Percentiles rank a stretch among this genome's conserved stretches.
Conservation (phyloP, 2,888 invertebrate genomes). For the Nomada flava region DNA sequence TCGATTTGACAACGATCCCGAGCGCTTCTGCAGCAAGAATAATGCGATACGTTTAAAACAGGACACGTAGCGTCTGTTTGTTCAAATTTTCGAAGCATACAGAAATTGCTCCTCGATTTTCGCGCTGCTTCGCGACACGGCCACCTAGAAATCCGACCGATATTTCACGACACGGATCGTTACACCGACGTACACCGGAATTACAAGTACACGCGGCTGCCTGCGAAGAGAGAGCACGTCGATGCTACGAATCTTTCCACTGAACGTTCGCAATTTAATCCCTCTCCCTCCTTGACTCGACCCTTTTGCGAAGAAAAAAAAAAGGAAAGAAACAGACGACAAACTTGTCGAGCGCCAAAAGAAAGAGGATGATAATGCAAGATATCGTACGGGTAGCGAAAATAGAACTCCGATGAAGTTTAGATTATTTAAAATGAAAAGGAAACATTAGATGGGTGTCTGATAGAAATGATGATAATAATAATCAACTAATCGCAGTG, state of each 20-base stretch:
- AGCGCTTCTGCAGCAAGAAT: not conserved
- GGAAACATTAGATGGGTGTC: too few relatives aligned
- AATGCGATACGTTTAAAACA: conserved; percentile 65
- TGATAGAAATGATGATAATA: too few relatives aligned
- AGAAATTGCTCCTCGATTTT: conserved; percentile 47
- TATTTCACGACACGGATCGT: conserved; percentile 58
- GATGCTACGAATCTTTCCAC: conserved; percentile 31
- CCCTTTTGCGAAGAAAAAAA: too few relatives aligned
- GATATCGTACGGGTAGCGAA: too few relatives aligned
- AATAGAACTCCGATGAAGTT: too few relatives aligned
- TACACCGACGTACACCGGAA: conserved; percentile 24
- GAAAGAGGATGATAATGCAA: too few relatives aligned
- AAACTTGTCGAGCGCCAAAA: too few relatives aligned
- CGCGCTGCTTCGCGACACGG: conserved; percentile 24
- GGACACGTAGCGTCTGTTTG: conserved; percentile 75
- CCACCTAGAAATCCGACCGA: conserved; percentile 47
- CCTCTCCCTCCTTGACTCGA: not conserved
- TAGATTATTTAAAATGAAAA: too few relatives aligned
- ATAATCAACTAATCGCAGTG: too few relatives aligned
- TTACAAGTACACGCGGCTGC: conserved; percentile 47
- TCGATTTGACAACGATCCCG: conserved; percentile 36
- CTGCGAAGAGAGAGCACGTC: conserved; percentile 33
- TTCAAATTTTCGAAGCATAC: conserved; percentile 72
- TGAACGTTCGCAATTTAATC: conserved; percentile 31
- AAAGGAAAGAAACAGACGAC: too few relatives aligned